A percentile compares a stretch with the other conserved stretches of the same genome.
Evolutionary conservation across 2,888 invertebrate genomes (phyloP).

Genomic region (Miltochrista miniata): DNA sequence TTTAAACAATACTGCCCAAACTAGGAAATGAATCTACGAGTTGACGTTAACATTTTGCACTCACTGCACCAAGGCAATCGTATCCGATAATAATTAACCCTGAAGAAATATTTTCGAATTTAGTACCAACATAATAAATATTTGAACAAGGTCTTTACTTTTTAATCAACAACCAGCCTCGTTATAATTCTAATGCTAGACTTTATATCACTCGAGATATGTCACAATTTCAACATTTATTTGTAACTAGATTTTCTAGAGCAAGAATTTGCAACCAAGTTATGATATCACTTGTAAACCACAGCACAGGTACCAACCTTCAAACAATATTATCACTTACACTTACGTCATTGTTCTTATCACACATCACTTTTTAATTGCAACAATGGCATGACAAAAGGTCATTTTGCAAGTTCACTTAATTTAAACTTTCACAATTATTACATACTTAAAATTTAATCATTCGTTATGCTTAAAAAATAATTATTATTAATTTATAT

Average conservation of each 20-base stretch:
- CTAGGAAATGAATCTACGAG: background rate
- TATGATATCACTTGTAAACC: background rate
- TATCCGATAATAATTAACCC: background rate
- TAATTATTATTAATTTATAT: too few species aligned
- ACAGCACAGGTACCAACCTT: background rate
- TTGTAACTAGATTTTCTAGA: background rate
- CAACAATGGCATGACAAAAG: constrained; percentile 47
- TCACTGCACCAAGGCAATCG: background rate
- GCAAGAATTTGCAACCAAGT: background rate
- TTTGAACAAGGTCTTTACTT: background rate
- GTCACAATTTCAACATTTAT: background rate
- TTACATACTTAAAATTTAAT: constrained; percentile 22
- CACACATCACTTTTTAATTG: constrained; percentile 36
- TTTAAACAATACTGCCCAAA: background rate
- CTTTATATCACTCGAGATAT: too few species aligned
- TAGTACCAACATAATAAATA: background rate
- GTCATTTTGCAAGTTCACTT: constrained; percentile 48
- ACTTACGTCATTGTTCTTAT: constrained; percentile 22
- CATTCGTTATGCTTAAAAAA: too few species aligned
- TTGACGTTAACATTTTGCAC: background rate
- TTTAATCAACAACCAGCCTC: too few species aligned
- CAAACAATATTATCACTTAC: constrained; percentile 5
- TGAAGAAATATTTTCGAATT: background rate
- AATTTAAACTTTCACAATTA: constrained; percentile 27
- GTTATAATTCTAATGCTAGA: too few species aligned